Evolutionary conservation across 2,797 vertebrate species (phyloP).

Genomic region (Spinibarbus caldwelli): DNA sequence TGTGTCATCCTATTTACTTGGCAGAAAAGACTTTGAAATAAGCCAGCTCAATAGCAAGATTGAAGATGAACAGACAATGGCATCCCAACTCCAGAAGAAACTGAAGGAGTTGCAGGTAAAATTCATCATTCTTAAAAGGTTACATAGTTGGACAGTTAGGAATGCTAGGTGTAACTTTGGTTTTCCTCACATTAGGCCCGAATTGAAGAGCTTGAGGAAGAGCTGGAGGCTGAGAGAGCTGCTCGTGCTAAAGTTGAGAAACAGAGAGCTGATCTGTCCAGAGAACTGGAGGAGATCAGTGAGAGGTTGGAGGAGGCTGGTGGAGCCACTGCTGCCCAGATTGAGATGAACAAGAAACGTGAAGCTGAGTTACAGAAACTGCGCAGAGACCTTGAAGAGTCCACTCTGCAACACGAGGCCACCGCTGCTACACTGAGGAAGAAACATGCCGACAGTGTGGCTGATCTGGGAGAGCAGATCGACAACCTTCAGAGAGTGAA

Average conservation of each 20-base stretch:
- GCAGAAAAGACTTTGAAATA: conserved; percentile 86
- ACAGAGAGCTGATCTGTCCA: conserved; percentile 73
- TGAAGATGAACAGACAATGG: conserved; percentile 84
- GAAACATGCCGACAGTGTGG: conserved; percentile 75
- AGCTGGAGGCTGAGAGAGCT: conserved; percentile 85
- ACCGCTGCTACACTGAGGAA: conserved; percentile 62
- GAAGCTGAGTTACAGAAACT: conserved; percentile 88
- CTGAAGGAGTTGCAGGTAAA: conserved; percentile 83
- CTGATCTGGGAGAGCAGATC: conserved; percentile 86
- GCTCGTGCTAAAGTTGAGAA: conserved; percentile 88
- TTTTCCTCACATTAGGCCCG: conserved; percentile 73
- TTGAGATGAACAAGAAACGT: conserved; percentile 88
- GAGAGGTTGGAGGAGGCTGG: conserved; percentile 73
- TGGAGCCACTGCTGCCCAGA: conserved; percentile 81
- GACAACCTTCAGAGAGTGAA: conserved; percentile 88
- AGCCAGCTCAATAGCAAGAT: conserved; percentile 79
- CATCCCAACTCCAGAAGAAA: conserved; percentile 86
- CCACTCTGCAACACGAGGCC: conserved; percentile 88
- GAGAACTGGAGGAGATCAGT: conserved; percentile 90
- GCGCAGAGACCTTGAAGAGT: conserved; percentile 75
- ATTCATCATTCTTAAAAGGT: neutral
- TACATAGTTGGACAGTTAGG: neutral
- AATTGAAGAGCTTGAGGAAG: conserved; percentile 88
- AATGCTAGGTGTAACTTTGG: neutral
- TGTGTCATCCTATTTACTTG: neutral